Evolutionary conservation across 2,888 invertebrate species (phyloP), one percentile per base, ranked within the genome.

Genomic region (Dinocampus coccinellae): DNA sequence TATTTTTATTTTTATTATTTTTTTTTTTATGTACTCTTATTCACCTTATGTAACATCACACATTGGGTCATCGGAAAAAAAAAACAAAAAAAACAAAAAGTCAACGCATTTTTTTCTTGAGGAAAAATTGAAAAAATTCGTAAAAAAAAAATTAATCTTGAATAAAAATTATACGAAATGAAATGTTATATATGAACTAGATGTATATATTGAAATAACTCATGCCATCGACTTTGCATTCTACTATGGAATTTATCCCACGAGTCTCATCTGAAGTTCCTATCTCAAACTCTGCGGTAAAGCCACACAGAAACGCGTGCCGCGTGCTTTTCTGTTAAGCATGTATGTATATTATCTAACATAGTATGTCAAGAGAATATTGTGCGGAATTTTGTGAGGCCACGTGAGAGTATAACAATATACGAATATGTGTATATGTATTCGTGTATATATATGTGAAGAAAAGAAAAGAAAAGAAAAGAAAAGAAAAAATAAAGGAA

Each of bases 251-350:
- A 60, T 60, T 22, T 34, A 34, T 60, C 60, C 60, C 60, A 60
- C 34, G 34, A 34, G 60, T 22, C 20, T 34, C 60, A 60, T 60
- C 60, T 58, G n/a, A 58, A 58, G 33, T 33, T 60, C 22, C 36
- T 60, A 20, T 60, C 34, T 34, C 34, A 3, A 60, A 34, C 3
- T 16, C 16, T 20, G 22, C 20, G 7, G n/a, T n/a, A 11, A 11
- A 57, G 57, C 26, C 26, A 16, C 16, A 57, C 22, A 20, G 0
- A 10, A 60, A 20, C 13, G 22, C 10, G 47, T 16, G 34, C 60
- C 60, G 20, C 33, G 10, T 60, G 34, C 60, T 47, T n/a, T 20
- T 2, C 47, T 47, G 7, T 16, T 47, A 20, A 47, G 16, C 16
- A 47, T 47, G 47, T 47, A 47, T 47, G 47, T 47, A 47, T 16